Evolutionary conservation across 30 jellyfish, hydroid and myxozoan genomes (phyloP).

Genomic region (Cassiopea andromeda): DNA sequence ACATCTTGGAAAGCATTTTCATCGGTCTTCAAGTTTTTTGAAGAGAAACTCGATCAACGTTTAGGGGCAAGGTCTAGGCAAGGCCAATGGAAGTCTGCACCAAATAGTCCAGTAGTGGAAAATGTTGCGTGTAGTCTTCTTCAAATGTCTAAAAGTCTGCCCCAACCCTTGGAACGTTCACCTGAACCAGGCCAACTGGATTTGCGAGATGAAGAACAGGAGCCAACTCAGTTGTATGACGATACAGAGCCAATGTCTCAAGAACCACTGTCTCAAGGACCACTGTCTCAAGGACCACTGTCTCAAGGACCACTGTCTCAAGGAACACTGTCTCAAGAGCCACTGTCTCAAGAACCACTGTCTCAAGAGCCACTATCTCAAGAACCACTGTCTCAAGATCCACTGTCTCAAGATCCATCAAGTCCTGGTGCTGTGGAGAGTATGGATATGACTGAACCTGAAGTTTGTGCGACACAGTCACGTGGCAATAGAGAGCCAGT

Average conservation of each 20-base stretch:
- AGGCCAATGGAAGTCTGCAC: not conserved
- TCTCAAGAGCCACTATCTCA: not conserved
- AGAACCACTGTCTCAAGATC: constrained; percentile 2
- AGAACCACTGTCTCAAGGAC: too few species aligned
- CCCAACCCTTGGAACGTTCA: not conserved
- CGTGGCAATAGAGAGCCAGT: not conserved
- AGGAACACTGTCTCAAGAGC: not conserved
- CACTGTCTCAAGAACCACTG: constrained; percentile 15
- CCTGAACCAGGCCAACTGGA: not conserved
- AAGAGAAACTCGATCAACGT: constrained; percentile 50
- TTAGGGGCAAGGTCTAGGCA: not conserved
- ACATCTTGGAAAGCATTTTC: constrained; percentile 91
- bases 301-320: constrained; percentile 19
- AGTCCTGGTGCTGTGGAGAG: not conserved
- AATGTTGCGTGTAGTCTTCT: not conserved
- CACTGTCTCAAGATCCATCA: constrained; percentile 19
- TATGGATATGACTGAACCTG: not conserved
- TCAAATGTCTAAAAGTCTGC: not conserved
- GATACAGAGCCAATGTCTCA: too few species aligned
- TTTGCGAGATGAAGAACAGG: not conserved
- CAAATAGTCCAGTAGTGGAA: not conserved
- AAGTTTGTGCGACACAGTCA: not conserved
- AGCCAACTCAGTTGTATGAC: too few species aligned
- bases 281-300: too few species aligned
- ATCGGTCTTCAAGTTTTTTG: constrained; percentile 78